These are phyloP conservation scores for Caenorhabditis latens DNA, from an alignment of 1,140 invertebrate genomes.

Conservation along the genomic window DNA sequence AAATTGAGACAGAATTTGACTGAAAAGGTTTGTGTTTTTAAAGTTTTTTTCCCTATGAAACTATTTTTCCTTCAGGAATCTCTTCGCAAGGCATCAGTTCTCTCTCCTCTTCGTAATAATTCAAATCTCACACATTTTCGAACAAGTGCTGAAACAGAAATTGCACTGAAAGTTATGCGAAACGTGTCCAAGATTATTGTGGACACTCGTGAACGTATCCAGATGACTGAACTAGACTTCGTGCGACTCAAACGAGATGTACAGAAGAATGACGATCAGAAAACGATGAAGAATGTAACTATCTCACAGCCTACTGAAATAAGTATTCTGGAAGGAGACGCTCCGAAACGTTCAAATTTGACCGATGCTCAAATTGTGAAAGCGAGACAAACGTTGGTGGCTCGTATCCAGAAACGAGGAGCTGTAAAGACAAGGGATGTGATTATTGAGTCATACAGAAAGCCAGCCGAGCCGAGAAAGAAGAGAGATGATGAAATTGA, in stretches of 20 bases:
- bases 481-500: neutral
- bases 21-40: neutral
- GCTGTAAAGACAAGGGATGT: neutral
- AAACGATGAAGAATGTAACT: neutral
- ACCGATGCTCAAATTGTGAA: neutral
- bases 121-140: slow-evolving; percentile 20
- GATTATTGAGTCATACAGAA: neutral
- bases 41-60: neutral
- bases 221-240: slow-evolving; percentile 23
- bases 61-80: neutral
- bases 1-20: neutral
- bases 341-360: neutral
- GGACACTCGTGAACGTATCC: neutral
- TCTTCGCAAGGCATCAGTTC: neutral
- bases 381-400: neutral
- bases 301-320: neutral
- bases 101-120: neutral
- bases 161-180: slow-evolving; percentile 16
- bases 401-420: neutral
- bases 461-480: no score
- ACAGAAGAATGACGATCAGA: neutral
- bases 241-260: neutral
- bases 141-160: neutral
- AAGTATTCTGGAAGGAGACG: neutral
- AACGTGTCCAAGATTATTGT: slow-evolving; percentile 16